Base-by-base conservation (phyloP, 2,113 vertebrate species). In the Passerina amoena region DNA sequence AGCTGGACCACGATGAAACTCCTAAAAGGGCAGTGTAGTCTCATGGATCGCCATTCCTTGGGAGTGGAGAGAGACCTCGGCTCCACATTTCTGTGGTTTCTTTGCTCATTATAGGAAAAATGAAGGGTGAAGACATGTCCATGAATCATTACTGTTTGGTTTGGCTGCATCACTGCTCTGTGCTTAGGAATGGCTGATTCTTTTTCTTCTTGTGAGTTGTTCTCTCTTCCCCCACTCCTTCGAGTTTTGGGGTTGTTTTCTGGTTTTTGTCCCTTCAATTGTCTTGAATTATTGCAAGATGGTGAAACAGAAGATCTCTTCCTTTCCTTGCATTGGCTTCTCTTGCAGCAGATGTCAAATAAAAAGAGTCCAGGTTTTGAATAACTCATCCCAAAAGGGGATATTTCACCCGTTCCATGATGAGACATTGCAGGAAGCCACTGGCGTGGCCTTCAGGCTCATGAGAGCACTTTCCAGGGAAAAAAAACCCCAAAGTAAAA, bases 271-370 rank as follows among this genome's bases (percentile, higher is more conserved):
- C 5, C 64, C 71, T 53, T 83, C 40, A 31, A 88, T 96, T 95
- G 94, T 91, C 81, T 68, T 93, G 94, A 97, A 96, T 97, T 97
- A 97, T 90, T 97, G 86, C 97, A 97, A 97, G 92, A 97, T 97
- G 97, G 95, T 95, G 88, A 96, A 95, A 95, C 45, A 83, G 78
- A 85, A 83, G 40, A 86, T 38, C n/a, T 91, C 86, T 57, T 97
- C 75, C 73, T 93, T 89, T 95, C 53, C 77, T 91, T 80, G 63
- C 42, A 70, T 50, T 92, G 87, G 30, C 82, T 96, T 94, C 60
- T 66, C 42, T 95, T 73, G 27, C 81, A 91, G 78, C 96, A 97
- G 92, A 97, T 96, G 96, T 97, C 94, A 93, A 95, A 96, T 82
- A n/a, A 86, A 86, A 92, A 92, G 89, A 92, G 80, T 51, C 48